Percentiles rank a stretch among this genome's conserved stretches.
phyloP scores from a whole-genome alignment of 2,888 invertebrate genomes.

The Epirrhoe alternata region DNA sequence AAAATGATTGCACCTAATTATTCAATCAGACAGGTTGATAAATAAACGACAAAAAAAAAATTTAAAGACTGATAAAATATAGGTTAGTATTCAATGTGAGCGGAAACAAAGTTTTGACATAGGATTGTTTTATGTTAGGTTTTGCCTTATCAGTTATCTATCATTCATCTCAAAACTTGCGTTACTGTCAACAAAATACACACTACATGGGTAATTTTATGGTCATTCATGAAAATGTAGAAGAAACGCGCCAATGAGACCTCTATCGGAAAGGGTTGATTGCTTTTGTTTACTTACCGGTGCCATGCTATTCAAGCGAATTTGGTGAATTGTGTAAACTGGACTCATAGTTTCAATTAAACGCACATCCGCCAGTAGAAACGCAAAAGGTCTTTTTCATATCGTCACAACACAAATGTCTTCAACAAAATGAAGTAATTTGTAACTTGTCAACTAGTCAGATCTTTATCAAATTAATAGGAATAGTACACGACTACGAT shows the following conservation, averaged over 20 bases:
- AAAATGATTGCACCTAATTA: no score
- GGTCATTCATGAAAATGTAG: not conserved
- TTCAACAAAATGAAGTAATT: conserved; percentile 68
- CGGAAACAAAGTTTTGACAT: no score
- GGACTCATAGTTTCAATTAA: conserved; percentile 60
- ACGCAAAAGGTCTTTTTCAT: conserved; percentile 38
- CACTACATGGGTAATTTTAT: no score
- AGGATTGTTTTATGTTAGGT: no score
- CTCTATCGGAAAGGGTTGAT: not conserved
- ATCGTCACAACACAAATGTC: conserved; percentile 57
- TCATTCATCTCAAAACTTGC: no score
- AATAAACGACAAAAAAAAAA: no score
- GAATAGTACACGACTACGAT: conserved; percentile 70
- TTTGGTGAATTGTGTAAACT: conserved; percentile 69
- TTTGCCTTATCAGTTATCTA: no score
- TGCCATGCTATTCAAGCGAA: conserved; percentile 61
- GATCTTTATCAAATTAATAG: conserved; percentile 79
- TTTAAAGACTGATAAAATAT: no score
- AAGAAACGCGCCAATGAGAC: not conserved
- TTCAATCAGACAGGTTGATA: no score
- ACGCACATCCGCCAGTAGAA: conserved; percentile 28
- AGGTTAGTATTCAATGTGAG: no score
- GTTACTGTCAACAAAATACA: no score
- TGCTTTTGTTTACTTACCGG: conserved; percentile 59
- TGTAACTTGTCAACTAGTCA: conserved; percentile 68